Evolutionary conservation across 1,140 invertebrate genomes (phyloP).

Genomic region (Hesperophylax magnus): DNA sequence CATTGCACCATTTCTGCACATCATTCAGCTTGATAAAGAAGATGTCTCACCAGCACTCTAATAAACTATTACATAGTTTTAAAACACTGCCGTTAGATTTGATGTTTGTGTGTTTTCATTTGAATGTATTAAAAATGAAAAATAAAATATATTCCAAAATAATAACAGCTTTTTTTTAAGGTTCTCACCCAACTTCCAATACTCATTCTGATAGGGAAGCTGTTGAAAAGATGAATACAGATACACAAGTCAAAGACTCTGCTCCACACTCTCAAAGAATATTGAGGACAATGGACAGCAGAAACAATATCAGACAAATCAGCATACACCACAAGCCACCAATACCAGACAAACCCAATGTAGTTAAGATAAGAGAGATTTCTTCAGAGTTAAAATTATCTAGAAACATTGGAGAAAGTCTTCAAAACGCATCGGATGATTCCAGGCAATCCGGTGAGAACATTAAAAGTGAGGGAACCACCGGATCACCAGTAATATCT

Average conservation of each 20-base stretch:
- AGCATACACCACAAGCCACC: slow-evolving; percentile 47
- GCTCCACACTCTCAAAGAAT: slow-evolving; percentile 58
- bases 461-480: slow-evolving; percentile 16
- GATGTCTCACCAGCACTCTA: slow-evolving; percentile 48
- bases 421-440: background rate
- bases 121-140: slow-evolving; percentile 35
- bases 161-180: slow-evolving; percentile 56
- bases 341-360: slow-evolving; percentile 27
- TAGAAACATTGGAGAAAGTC: background rate
- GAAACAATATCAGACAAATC: slow-evolving; percentile 55
- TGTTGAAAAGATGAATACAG: slow-evolving; percentile 48
- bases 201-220: slow-evolving; percentile 57
- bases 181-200: slow-evolving; percentile 58
- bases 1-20: slow-evolving; percentile 56
- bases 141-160: slow-evolving; percentile 54
- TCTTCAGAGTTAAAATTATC: background rate
- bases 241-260: slow-evolving; percentile 1
- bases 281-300: slow-evolving; percentile 58
- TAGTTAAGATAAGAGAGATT: slow-evolving; percentile 15
- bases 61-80: slow-evolving; percentile 21
- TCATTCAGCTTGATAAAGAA: slow-evolving; percentile 48
- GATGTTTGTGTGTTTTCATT: slow-evolving; percentile 18
- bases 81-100: slow-evolving; percentile 39
- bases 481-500: background rate
- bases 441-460: slow-evolving; percentile 15